Base-by-base conservation (phyloP, 2,888 invertebrate genomes). In the Chaetoderma sp. region DNA sequence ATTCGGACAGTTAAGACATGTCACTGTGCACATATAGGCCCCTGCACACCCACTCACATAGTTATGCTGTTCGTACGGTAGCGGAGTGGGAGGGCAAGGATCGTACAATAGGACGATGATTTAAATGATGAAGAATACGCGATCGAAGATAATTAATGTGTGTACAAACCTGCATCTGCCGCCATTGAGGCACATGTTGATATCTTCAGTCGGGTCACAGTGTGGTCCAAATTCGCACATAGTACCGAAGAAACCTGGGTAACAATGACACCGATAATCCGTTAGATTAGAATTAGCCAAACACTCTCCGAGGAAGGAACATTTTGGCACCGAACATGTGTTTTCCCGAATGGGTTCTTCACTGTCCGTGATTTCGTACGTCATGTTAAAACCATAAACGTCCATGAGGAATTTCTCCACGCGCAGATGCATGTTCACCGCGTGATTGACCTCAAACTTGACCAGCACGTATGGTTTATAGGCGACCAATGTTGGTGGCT, bases 301-400 rank as follows among this genome's bases (percentile, higher is more conserved):
- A 85, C 95, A 96, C 83, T 94, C 91, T 16, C 95, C 95, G n/a
- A 93, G 90, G 73, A 93, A 92, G 0, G 94, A 92, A 83, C 95
- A 96, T 76, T 92, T 91, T 73, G 91, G 90, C 63, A 93, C 92
- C 68, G 93, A 93, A 86, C 95, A 95, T 6, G 77, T 75, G 42
- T 79, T 71, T 36, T 77, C 75, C 3, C 74, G 59, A 18, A 73
- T 62, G 4, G 73, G 63, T 4, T 74, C 70, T 1, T 69, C 63
- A 28, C 69, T 77, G 74, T 90, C 89, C 25, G 90, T 88, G 74
- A 95, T 92, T 82, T 95, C 94, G 84, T 95, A 96, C 28, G 95
- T 96, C 78, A 95, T 91, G 88, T 96, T 96, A 88, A 96, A 95
- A 16, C 96, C 96, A 83, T 93, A 95, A 44, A 95, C 94, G 69